Evolutionary conservation across 1,140 invertebrate genomes (phyloP), one percentile per base, ranked within the genome.

Genomic region (Drosophila trapezifrons): DNA sequence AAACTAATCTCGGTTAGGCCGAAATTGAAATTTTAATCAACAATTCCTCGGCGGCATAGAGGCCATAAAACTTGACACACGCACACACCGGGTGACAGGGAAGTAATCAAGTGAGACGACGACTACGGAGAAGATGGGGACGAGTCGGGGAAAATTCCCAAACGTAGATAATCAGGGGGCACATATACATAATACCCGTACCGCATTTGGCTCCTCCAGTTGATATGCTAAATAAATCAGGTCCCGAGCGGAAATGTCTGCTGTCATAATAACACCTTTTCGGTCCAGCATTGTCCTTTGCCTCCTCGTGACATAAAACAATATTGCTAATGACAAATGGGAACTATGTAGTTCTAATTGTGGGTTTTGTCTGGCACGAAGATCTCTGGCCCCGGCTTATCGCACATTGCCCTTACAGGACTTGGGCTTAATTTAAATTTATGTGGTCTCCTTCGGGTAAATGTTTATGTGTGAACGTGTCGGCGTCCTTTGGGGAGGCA

Each of bases 1-100:
- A 65, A 80, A 67, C 77, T 85, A 85, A 85, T 85, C 74, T 79
- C 35, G 52, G 20, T 4, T 20, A n/a, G 55, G 65, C 73, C 63
- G 35, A 85, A 85, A 85, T 86, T 81, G 80, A 85, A 85, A 86
- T 85, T 85, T 85, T 85, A 85, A 85, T 85, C 82, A 78, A 78
- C 54, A 40, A 55, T 71, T 69, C 73, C 82, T 76, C 10, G 59
- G 64, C 17, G 65, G 64, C 60, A 64, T 64, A 45, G 59, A 47
- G 47, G 80, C 60, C 79, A 74, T 83, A 72, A 76, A 79, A 79
- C 62, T 72, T 76, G 52, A 38, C 38, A 56, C 67, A 71, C 64
- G 32, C 67, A 40, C 49, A 70, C 25, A 27, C 40, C 13, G 55
- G 22, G 46, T 32, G 62, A 47, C 69, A 52, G 64, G 32, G 57